These are phyloP conservation scores for Nemapogon koenigi DNA, from an alignment of 2,888 invertebrate genomes.

Conservation along the genomic window DNA sequence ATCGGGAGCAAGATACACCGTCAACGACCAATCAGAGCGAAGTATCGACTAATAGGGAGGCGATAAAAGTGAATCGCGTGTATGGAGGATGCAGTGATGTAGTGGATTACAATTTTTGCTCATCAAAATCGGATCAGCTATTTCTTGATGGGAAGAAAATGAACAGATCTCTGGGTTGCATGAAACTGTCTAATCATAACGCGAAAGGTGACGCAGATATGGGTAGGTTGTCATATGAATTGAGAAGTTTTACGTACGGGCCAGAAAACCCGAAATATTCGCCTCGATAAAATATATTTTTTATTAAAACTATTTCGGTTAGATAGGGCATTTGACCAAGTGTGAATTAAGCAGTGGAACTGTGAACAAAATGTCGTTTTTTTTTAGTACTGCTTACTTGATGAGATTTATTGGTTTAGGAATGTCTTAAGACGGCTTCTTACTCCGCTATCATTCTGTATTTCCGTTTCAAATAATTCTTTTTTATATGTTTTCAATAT, in stretches of 20 bases:
- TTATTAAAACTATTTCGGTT: no score
- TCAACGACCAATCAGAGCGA: constrained; percentile 11
- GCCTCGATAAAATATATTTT: constrained; percentile 71
- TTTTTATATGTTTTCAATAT: no score
- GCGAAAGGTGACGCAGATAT: constrained; percentile 16
- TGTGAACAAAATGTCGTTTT: no score
- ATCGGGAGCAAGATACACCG: constrained; percentile 10
- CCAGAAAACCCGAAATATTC: constrained; percentile 90
- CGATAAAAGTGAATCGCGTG: constrained; percentile 30
- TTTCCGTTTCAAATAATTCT: no score
- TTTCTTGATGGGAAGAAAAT: constrained; percentile 5
- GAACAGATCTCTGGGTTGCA: constrained; percentile 14
- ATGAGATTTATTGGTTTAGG: no score
- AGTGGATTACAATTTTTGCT: constrained; percentile 28
- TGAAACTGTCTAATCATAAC: constrained; percentile 12
- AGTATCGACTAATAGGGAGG: constrained; percentile 19
- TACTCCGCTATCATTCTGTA: no score
- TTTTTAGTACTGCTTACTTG: no score
- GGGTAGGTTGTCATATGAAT: constrained; percentile 76
- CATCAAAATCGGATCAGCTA: not conserved
- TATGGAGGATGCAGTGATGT: constrained; percentile 46
- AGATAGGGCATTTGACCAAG: no score
- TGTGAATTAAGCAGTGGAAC: not conserved
- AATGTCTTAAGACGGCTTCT: no score
- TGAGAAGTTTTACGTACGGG: constrained; percentile 85